These are phyloP conservation scores for Carlito syrichta DNA, from an alignment of 2,113 vertebrate genomes.

Conservation along the genomic window DNA sequence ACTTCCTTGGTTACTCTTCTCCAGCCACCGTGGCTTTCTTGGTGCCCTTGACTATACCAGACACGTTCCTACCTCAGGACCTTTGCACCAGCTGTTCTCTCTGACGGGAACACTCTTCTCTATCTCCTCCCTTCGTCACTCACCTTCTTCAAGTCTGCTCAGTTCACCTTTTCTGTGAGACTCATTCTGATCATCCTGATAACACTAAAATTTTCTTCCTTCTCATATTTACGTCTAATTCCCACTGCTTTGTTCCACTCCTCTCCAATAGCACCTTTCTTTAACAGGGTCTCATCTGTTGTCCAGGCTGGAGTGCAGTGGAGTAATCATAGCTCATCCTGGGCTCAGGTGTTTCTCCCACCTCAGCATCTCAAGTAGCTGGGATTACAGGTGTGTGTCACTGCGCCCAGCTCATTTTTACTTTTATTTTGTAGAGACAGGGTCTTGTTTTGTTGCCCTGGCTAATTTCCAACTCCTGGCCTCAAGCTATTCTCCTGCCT, in stretches of 20 bases:
- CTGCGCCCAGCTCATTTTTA: no score
- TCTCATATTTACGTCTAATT: not conserved
- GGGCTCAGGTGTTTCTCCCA: no score
- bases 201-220: not conserved
- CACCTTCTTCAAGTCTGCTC: not conserved
- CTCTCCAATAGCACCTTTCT: not conserved
- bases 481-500: no score
- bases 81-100: not conserved
- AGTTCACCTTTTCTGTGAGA: not conserved
- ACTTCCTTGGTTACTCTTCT: not conserved
- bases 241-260: not conserved
- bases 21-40: not conserved
- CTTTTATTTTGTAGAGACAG: no score
- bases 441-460: no score
- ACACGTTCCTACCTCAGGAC: not conserved
- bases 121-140: not conserved
- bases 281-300: no score
- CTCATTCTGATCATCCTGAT: not conserved
- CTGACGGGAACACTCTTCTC: not conserved
- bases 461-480: no score
- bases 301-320: no score
- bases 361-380: no score
- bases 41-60: rapidly evolving
- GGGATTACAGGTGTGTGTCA: no score
- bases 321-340: no score